Conservation (phyloP, 2,888 invertebrate species). For the Sialis fuliginosa region DNA sequence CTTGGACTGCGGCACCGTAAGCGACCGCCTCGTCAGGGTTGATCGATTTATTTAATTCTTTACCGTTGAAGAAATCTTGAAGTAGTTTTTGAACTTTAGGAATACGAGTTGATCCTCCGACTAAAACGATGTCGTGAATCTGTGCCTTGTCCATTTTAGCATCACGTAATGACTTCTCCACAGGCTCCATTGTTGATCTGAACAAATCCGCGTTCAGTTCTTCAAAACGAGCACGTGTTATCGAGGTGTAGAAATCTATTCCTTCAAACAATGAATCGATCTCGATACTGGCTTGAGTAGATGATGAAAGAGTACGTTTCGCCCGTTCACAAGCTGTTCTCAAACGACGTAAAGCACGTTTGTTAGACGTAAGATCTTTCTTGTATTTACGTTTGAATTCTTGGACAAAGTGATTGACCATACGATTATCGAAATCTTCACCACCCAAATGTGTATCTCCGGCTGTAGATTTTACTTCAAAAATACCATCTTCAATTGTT, state of each 20-base stretch:
- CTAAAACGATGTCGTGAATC: conserved; percentile 79
- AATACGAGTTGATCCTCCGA: conserved; percentile 94
- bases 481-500: conserved; percentile 85
- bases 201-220: conserved; percentile 93
- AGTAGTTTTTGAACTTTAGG: conserved; percentile 95
- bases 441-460: conserved; percentile 90
- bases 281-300: conserved; percentile 83
- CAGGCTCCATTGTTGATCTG: conserved; percentile 89
- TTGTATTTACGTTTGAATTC: conserved; percentile 89
- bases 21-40: conserved; percentile 97
- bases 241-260: conserved; percentile 88
- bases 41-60: conserved; percentile 91
- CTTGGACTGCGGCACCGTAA: conserved; percentile 92
- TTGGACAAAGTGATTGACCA: conserved; percentile 77
- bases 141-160: conserved; percentile 90
- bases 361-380: conserved; percentile 74
- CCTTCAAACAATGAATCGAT: conserved; percentile 92
- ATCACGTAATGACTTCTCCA: conserved; percentile 88
- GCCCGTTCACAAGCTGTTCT: conserved; percentile 85
- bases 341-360: conserved; percentile 76
- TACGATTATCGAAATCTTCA: conserved; percentile 83
- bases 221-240: conserved; percentile 92
- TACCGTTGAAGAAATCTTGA: conserved; percentile 91
- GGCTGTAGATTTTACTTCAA: conserved; percentile 90
- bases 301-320: conserved; percentile 71